Evolutionary conservation across 64 coral and sea anemone genomes (phyloP).

Genomic region (Acropora tenuis): DNA sequence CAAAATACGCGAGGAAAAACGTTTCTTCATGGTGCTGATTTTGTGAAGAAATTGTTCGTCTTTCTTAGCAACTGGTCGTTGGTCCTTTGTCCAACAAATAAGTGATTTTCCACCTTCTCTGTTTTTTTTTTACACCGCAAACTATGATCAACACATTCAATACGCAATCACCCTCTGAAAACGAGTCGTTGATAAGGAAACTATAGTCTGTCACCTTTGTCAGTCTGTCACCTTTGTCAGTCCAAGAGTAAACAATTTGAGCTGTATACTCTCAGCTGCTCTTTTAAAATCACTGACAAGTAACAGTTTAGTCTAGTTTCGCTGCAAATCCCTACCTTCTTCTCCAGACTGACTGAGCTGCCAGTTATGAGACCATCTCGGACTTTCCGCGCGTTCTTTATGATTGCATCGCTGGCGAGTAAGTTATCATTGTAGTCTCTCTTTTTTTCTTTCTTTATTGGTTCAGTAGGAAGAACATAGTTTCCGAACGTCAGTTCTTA

Average conservation of each 20-base stretch:
- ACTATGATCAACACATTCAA: background rate
- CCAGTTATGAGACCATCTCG: background rate
- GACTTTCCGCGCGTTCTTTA: background rate
- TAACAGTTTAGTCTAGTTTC: no score
- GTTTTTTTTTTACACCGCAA: background rate
- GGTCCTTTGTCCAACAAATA: background rate
- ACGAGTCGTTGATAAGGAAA: background rate
- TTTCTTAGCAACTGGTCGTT: background rate
- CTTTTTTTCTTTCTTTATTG: background rate
- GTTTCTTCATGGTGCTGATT: no score
- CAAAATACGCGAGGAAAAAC: background rate
- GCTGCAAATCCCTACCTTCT: no score
- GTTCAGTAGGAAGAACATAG: background rate
- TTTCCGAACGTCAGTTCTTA: no score
- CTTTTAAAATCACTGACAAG: background rate
- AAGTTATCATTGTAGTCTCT: background rate
- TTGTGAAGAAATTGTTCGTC: background rate
- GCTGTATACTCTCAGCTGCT: background rate
- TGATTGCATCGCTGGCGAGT: background rate
- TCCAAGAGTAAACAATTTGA: slow-evolving; percentile 21
- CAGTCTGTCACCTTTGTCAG: slow-evolving; percentile 11
- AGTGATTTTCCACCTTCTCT: background rate
- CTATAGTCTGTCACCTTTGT: background rate
- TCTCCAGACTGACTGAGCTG: no score
- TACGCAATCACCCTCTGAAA: background rate